Evolutionary conservation across 2,797 vertebrate genomes (phyloP), one percentile per base, ranked within the genome.

Genomic region (Buphagus erythrorhynchus): DNA sequence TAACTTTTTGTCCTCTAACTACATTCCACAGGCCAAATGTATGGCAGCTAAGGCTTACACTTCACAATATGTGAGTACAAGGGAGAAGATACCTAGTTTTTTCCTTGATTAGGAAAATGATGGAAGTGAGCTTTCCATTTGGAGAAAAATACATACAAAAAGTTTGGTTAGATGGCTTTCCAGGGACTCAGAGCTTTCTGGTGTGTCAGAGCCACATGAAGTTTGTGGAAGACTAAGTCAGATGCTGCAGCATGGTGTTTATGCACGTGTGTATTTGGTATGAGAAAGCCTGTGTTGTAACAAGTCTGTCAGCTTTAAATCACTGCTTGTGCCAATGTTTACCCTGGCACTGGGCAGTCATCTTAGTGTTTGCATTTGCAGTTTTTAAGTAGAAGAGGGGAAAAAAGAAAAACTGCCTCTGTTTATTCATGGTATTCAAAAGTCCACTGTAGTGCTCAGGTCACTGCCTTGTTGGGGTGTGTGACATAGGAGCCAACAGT

Each of bases 361-460:
- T 45, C 48, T 38, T 63, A 61, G 21, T 82, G 57, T 92, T 89
- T 94, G 45, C 52, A 25, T 71, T 92, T 46, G 45, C 28, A 67
- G 0, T 78, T 86, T 88, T 71, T 46, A 54, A 87, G 63, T 40
- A 57, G 33, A 49, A 8, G 57, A 54, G 49, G 55, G 55, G 13
- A 84, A 71, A 78, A 63, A 76, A 55, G 57, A 59, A 35, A 66
- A 94, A 43, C 71, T 61, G n/a, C 65, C 28, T 94, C 54, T 86
- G 58, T 95, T 87, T 73, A 89, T 93, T 96, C 68, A 76, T 78
- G 24, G 10, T 75, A 21, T 73, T 94, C 43, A 73, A 9, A 86
- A 86, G 62, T 58, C 25, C 52, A 12, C 58, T 77, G 75, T 63
- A 71, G 31, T 77, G 31, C 58, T 77, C 13, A 28, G 31, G 57